Base-by-base conservation (phyloP, 2,888 invertebrate species). In the Leptinotarsa juncta region DNA sequence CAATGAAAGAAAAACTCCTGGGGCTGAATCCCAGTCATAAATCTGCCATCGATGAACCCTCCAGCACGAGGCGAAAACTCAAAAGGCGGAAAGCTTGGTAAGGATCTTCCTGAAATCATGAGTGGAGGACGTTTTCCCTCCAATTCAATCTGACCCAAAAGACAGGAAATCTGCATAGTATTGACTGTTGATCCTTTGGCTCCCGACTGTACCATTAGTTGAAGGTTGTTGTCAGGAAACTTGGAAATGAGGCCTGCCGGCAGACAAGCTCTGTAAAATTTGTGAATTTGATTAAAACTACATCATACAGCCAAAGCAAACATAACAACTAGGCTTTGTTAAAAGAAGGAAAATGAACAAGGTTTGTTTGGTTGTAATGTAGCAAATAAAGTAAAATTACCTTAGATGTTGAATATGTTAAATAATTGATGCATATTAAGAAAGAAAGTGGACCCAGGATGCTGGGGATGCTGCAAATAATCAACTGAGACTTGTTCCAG, bases 1-100 rank as follows among this genome's bases (percentile, higher is more conserved):
- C 99, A 99, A 91, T 99, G 99, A 89, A 98, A 99, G 89, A 98
- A 99, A 87, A 98, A 98, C 85, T 99, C 99, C 88, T 97, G 98
- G 0, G 98, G 98, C 84, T 95, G 93, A 82, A 99, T 97, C n/a
- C 99, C 99, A 0, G 99, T 98, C 93, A 99, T 93, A 86, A 99
- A 99, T 14, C 99, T 92, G 0, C 97, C 97, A 81, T 96, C 96
- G 71, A 99, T 96, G 85, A 97, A 99, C 1, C 99, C 99, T 12
- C 99, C 98, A 0, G 98, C 96, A 84, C 96, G 90, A 0, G 98
- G 97, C 0, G 95, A 92, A 12, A 94, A 92, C 83, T 98, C 97
- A 83, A 95, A 97, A 0, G 94, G 91, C 2, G 92, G 91, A 86
- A 99, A 99, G 83, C 97, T 96, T 0, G 99, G 99, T 48, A 99